Conservation (phyloP, 1,140 invertebrate genomes). For the Lerema accius region DNA sequence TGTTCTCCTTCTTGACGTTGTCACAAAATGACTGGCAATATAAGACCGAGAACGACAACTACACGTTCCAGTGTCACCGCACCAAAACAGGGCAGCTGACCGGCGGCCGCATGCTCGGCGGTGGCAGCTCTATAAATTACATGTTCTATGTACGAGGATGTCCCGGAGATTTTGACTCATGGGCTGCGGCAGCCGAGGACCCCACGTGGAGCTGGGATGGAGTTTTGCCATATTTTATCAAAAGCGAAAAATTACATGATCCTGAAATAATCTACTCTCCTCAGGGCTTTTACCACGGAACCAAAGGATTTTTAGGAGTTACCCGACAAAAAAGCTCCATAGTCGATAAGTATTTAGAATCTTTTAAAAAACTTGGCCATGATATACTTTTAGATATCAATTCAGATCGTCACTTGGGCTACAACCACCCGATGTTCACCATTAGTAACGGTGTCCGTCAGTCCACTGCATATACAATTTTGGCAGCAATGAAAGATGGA, state of each 20-base stretch:
- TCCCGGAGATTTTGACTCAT: slow-evolving; percentile 87
- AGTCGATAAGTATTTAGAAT: slow-evolving; percentile 37
- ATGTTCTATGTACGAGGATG: slow-evolving; percentile 86
- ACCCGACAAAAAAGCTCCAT: slow-evolving; percentile 25
- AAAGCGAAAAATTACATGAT: slow-evolving; percentile 44
- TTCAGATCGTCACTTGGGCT: slow-evolving; percentile 86
- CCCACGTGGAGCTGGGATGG: slow-evolving; percentile 84
- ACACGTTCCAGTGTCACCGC: slow-evolving; percentile 6
- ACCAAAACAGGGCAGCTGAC: slow-evolving; percentile 11
- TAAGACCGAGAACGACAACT: slow-evolving; percentile 8
- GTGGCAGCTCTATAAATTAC: slow-evolving; percentile 5
- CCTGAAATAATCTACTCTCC: slow-evolving; percentile 28
- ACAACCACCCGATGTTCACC: slow-evolving; percentile 86
- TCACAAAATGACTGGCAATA: slow-evolving; percentile 17
- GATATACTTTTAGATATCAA: slow-evolving; percentile 84
- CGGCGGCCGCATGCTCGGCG: slow-evolving; percentile 7
- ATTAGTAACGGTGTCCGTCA: slow-evolving; percentile 87
- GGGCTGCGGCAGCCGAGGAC: slow-evolving; percentile 83
- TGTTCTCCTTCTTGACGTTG: not conserved
- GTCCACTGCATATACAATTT: slow-evolving; percentile 83
- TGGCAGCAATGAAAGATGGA: slow-evolving; percentile 77
- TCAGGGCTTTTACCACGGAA: slow-evolving; percentile 40
- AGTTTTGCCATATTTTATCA: slow-evolving; percentile 59
- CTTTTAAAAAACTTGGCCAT: slow-evolving; percentile 46
- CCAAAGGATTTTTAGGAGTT: slow-evolving; percentile 40